Base-by-base conservation (phyloP, 1,140 invertebrate species). In the Pogonomyrmex barbatus region DNA sequence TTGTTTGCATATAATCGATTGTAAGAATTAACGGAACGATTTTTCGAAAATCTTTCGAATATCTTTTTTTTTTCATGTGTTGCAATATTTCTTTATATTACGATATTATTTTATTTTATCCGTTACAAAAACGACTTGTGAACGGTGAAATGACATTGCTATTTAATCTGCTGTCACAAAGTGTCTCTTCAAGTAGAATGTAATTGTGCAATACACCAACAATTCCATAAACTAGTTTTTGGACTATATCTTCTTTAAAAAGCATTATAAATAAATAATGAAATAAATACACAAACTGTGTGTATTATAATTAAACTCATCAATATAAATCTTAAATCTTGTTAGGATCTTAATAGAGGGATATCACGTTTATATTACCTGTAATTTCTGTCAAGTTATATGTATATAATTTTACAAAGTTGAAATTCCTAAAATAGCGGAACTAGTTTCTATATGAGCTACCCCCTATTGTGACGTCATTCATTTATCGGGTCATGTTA, bases 1-100 rank as follows among this genome's bases (percentile, higher is more conserved):
- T 42, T 68, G 50, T 67, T 81, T n/a, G 63, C 24, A 42, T 56
- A 70, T 81, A 81, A 81, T 70, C 77, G 56, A 81, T 81, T 68
- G 36, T 12, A 33, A 63, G 73, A 63, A 54, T 70, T 68, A 81
- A 81, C 47, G 63, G 39, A n/a, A 33, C n/a, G n/a, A 68, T 56
- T 81, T 81, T 81, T 70, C 12, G 62, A 42, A 68, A 17, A 70
- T 52, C 24, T 24, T 24, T 24, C 24, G 24, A 24, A 50, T 30
- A 78, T 3, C 17, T 14, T 47, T 68, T 36, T 65, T 78, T 79
- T 50, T 52, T 24, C 24, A 52, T 52, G 39, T 2, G 17, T 4
- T 62, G 10, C 39, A n/a, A 71, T 70, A 42, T 33, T 17, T 70
- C 52, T 73, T n/a, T 2, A 36, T n/a, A 2, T n/a, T 36, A 52